Base-by-base conservation (phyloP, 2,113 vertebrate species). In the Ardeotis arabs region DNA sequence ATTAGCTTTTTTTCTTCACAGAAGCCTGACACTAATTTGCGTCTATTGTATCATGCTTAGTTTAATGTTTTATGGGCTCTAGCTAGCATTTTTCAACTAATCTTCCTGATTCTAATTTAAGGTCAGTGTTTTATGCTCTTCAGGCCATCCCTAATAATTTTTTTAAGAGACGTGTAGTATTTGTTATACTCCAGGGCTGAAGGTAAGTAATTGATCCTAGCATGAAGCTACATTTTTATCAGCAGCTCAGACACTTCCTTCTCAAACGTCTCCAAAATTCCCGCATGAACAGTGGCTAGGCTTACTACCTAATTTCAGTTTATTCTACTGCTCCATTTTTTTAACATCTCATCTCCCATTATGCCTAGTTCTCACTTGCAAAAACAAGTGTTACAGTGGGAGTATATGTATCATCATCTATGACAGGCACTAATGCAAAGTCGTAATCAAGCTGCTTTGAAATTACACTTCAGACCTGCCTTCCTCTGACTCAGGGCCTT, bases 371-470 rank as follows among this genome's bases (percentile, higher is more conserved):
- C 74, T 90, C 85, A 80, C 37, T 66, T 90, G 50, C n/a, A 93
- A 66, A 83, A 90, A 50, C 39, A 75, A 84, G 35, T 56, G 14
- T 56, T 79, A 24, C 19, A 56, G 75, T 47, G 52, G 75, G 47
- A 88, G 39, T 67, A 16, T 28, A 64, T 39, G 47, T 35, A 70
- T 94, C 82, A 78, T 75, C 78, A 45, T 77, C 60, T 41, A 2
- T 58, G 41, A 74, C 59, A 64, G 55, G 28, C 56, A 75, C 55
- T 92, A 92, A 89, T 64, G 73, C 44, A 86, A 84, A 95, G 72
- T 81, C 73, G 90, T 87, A 74, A 95, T 60, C 76, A 92, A 81
- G 56, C 25, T 90, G 41, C 76, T 87, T 70, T 70, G 56, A 92
- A 96, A 84, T 60, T 29, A 59, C 35, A n/a, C 33, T 84, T 78